These are phyloP conservation scores for Encarsia formosa DNA, from an alignment of 2,888 invertebrate genomes.

Conservation along the genomic window DNA sequence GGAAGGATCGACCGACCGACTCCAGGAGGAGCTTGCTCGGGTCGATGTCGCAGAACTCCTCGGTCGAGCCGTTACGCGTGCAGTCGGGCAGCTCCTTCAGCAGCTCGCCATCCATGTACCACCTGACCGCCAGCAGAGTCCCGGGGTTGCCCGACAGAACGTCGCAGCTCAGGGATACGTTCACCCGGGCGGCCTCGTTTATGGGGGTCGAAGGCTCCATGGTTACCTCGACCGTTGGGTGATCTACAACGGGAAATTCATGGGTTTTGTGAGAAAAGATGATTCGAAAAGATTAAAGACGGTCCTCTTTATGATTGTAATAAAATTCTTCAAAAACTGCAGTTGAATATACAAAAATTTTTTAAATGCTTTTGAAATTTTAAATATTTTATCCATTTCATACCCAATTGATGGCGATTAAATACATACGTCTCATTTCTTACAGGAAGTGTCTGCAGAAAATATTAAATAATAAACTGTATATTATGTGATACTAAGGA, in stretches of 20 bases:
- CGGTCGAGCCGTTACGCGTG: slow-evolving; percentile 49
- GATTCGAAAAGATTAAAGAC: too few relatives aligned
- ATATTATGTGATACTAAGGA: too few relatives aligned
- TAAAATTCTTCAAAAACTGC: too few relatives aligned
- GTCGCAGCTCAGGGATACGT: slow-evolving; percentile 79
- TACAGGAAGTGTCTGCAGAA: too few relatives aligned
- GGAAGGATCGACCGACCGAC: slow-evolving; percentile 81
- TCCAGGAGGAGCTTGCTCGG: slow-evolving; percentile 81
- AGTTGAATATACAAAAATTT: too few relatives aligned
- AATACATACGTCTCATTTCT: too few relatives aligned
- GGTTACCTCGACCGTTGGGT: slow-evolving; percentile 71
- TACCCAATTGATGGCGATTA: too few relatives aligned
- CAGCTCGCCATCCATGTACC: slow-evolving; percentile 80
- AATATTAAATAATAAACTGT: too few relatives aligned
- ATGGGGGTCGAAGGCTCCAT: slow-evolving; percentile 76
- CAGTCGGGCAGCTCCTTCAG: slow-evolving; percentile 84
- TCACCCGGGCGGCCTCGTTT: slow-evolving; percentile 71
- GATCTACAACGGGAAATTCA: slow-evolving; percentile 59
- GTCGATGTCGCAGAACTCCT: slow-evolving; percentile 74
- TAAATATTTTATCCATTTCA: too few relatives aligned
- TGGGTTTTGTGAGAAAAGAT: too few relatives aligned
- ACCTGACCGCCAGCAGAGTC: slow-evolving; percentile 69
- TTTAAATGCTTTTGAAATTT: too few relatives aligned
- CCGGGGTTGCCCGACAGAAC: slow-evolving; percentile 77
- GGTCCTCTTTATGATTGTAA: too few relatives aligned